Evolutionary conservation across 2,113 vertebrate species (phyloP), one percentile per base, ranked within the genome.

Genomic region (Nestor notabilis): DNA sequence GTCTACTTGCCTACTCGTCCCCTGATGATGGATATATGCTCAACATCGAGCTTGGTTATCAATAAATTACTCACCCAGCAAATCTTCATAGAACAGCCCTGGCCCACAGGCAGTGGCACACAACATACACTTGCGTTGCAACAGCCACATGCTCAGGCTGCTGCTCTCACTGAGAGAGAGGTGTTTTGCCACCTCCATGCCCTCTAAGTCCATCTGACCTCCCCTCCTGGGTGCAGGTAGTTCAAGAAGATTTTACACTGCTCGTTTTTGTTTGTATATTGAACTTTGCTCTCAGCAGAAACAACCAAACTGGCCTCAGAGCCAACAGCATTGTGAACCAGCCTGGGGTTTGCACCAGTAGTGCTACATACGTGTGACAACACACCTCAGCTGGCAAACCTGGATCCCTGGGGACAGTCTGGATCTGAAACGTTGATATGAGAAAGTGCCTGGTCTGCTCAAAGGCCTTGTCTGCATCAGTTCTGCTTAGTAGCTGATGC

Each of bases 301-400:
- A 10, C 4, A 28, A 10, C 46, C 41, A 21, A 35, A 28, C 6
- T 15, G 13, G 0, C 23, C 69, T 33, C 0, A 1, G 49, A 64
- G 47, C 13, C 66, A 17, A 0, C 3, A 37, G 31, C 19, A 0
- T 3, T 5, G 18, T 23, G 84, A 14, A 2, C 7, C 5, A 21
- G 41, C 31, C 37, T 41, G 41, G 29, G 17, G 7, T 17, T 25
- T 49, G 72, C 52, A 46, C 5, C 43, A 47, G 63, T 27, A 8
- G 10, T 47, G 74, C 24, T 46, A 17, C 17, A 1, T 56, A 43
- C 0, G 0, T 2, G 10, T 10, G 56, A 37, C 39, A n/a, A 0
- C 2, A 5, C 9, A 47, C 0, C 23, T 27, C 64, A 70, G 41
- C 37, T 52, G 53, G 25, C 43, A 46, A 69, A 6, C 11, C 44